Conservation (phyloP, 1,140 invertebrate genomes). For the Acromyrmex charruanus region DNA sequence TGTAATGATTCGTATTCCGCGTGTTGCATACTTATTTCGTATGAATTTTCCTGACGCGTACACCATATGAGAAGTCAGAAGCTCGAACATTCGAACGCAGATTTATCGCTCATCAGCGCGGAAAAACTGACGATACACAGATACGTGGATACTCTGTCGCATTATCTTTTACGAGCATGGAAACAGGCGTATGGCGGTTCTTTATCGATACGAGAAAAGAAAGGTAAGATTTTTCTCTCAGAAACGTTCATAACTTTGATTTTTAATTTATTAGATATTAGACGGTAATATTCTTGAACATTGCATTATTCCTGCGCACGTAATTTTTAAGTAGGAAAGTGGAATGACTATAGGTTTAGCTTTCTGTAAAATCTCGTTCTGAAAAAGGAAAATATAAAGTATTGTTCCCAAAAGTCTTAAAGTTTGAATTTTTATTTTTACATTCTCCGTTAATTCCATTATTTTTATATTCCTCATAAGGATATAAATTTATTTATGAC, state of each 20-base stretch:
- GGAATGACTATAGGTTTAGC: too few relatives aligned
- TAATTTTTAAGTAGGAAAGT: too few relatives aligned
- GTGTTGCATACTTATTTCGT: background rate
- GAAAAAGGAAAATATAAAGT: too few relatives aligned
- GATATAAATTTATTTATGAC: too few relatives aligned
- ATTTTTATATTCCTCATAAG: too few relatives aligned
- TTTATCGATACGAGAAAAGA: background rate
- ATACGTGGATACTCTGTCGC: slow-evolving; percentile 19
- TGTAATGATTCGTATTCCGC: background rate
- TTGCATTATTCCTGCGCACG: background rate
- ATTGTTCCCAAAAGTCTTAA: too few relatives aligned
- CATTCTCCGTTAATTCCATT: too few relatives aligned
- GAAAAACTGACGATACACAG: slow-evolving; percentile 25
- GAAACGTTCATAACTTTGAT: background rate
- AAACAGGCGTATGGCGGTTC: slow-evolving; percentile 10
- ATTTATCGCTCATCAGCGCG: slow-evolving; percentile 27
- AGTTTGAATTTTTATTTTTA: too few relatives aligned
- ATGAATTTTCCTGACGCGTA: slow-evolving; percentile 26
- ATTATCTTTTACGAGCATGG: background rate
- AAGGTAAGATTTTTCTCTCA: background rate
- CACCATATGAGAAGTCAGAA: slow-evolving; percentile 35
- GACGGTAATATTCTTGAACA: background rate
- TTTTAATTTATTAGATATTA: background rate
- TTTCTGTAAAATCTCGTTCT: too few relatives aligned
- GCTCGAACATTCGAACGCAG: slow-evolving; percentile 14